Conservation (phyloP, 2,113 vertebrate species). For the Merops nubicus region DNA sequence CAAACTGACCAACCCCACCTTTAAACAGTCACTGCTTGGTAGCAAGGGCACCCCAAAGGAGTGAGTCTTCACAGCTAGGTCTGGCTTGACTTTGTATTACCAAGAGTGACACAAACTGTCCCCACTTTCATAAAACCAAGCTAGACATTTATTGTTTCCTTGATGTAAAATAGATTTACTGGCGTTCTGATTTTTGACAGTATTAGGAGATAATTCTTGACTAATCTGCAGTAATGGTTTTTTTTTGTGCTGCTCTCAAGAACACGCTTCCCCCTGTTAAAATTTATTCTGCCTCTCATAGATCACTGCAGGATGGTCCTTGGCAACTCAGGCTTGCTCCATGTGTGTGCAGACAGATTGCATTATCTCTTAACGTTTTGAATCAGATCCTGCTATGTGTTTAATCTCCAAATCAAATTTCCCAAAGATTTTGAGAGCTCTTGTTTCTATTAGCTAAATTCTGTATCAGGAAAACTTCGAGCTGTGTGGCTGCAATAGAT, state of each 20-base stretch:
- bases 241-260: background rate
- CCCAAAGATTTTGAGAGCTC: background rate
- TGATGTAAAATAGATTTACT: background rate
- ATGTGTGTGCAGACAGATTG: background rate
- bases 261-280: background rate
- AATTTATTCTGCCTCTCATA: background rate
- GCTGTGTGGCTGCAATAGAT: too few relatives aligned
- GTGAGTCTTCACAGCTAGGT: background rate
- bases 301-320: background rate
- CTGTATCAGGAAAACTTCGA: background rate
- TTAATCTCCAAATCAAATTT: background rate
- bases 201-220: background rate
- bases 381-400: background rate
- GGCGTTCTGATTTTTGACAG: background rate
- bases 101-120: background rate
- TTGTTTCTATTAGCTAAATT: background rate
- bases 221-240: background rate
- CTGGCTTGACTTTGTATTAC: background rate
- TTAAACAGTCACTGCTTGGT: background rate
- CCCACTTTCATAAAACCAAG: background rate
- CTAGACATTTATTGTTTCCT: background rate
- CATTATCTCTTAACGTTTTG: background rate
- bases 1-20: background rate
- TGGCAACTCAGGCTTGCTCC: background rate
- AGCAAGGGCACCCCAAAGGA: background rate